Conservation (phyloP, 2,888 invertebrate genomes). For the Noctua pronuba region DNA sequence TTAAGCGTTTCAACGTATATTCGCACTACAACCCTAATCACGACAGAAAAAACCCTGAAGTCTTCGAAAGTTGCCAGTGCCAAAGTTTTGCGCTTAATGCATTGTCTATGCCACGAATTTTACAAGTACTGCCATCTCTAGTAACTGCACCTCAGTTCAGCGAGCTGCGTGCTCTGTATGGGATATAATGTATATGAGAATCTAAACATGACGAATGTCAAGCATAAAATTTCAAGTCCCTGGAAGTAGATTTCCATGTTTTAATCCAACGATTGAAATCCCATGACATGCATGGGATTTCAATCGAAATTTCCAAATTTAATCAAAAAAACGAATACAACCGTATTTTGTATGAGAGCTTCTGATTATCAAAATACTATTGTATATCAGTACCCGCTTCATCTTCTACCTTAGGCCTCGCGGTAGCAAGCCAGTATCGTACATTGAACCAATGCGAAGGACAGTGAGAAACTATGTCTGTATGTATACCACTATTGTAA, state of each 20-base stretch:
- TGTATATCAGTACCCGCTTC: conserved; percentile 29
- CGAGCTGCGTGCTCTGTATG: background rate
- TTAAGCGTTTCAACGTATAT: background rate
- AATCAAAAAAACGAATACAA: background rate
- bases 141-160: too few relatives aligned
- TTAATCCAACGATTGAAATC: too few relatives aligned
- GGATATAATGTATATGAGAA: too few relatives aligned
- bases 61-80: background rate
- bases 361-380: background rate
- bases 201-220: background rate
- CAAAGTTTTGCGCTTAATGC: background rate
- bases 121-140: background rate
- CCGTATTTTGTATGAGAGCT: background rate
- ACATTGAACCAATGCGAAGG: conserved; percentile 82
- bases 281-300: too few relatives aligned
- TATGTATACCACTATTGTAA: conserved; percentile 62
- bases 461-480: conserved; percentile 77
- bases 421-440: conserved; percentile 77
- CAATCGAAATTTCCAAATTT: background rate
- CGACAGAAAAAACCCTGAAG: background rate
- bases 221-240: too few relatives aligned
- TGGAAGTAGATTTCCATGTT: too few relatives aligned
- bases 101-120: background rate
- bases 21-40: background rate
- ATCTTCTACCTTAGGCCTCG: conserved; percentile 23